Percentiles rank a stretch among this genome's conserved stretches.
These are phyloP conservation scores for Okamejei kenojei DNA, from an alignment of 2,797 vertebrate genomes.

Conservation along the genomic window DNA sequence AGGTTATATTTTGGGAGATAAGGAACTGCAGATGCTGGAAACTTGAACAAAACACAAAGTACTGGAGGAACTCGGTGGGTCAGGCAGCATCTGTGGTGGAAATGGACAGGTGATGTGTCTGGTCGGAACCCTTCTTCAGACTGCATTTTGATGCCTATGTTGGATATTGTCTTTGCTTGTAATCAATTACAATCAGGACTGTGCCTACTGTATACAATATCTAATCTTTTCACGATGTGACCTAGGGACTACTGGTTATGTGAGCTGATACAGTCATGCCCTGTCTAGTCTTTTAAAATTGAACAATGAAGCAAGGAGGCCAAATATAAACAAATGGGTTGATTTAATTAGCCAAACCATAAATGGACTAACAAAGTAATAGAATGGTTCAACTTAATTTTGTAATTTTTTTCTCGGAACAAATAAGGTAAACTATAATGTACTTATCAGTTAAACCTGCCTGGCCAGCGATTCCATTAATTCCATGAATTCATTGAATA, in stretches of 20 bases:
- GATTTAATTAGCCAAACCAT: background rate
- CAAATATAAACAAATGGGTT: background rate
- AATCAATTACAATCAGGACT: background rate
- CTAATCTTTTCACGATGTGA: background rate
- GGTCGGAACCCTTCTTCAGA: no score
- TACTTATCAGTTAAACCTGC: background rate
- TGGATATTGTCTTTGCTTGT: background rate
- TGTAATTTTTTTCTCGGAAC: background rate
- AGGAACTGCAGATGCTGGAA: no score
- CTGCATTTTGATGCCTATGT: background rate
- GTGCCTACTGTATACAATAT: background rate
- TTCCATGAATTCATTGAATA: background rate
- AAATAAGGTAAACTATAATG: background rate
- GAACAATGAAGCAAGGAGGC: background rate
- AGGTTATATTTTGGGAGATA: background rate
- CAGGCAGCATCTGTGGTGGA: no score
- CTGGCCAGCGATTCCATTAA: background rate
- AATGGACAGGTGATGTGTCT: no score
- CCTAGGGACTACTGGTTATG: background rate
- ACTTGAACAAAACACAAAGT: no score
- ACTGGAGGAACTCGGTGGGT: no score
- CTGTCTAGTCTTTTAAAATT: background rate
- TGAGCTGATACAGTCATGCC: background rate
- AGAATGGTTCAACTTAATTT: background rate
- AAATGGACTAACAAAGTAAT: background rate